phyloP scores from a whole-genome alignment of 1,140 invertebrate genomes.

The Drosophila sproati region DNA sequence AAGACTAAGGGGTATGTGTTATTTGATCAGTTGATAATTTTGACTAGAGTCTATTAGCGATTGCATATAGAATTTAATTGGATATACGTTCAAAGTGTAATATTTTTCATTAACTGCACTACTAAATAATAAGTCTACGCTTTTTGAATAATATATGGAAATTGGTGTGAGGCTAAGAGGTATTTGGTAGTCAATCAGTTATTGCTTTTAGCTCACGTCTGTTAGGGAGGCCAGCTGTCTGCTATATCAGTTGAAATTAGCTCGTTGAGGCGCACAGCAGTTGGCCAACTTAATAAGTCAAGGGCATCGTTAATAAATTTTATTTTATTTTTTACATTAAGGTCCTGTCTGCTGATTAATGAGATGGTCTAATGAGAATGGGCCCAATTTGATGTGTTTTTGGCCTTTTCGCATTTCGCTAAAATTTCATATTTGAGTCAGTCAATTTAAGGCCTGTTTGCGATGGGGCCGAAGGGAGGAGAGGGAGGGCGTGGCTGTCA shows the following conservation, averaged over 20 bases:
- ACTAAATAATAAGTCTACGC: too few species aligned
- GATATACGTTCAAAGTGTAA: too few species aligned
- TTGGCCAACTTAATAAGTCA: slow-evolving; percentile 56
- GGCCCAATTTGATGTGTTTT: slow-evolving; percentile 29
- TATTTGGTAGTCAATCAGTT: too few species aligned
- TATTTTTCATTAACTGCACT: too few species aligned
- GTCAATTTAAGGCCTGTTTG: slow-evolving; percentile 26
- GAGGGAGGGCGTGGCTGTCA: slow-evolving; percentile 43
- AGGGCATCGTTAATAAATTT: slow-evolving; percentile 42
- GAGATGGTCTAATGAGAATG: slow-evolving; percentile 43
- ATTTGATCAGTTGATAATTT: too few species aligned
- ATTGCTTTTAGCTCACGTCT: too few species aligned
- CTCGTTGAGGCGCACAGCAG: slow-evolving; percentile 24
- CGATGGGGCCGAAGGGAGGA: neutral
- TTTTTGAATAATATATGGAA: too few species aligned
- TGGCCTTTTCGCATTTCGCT: slow-evolving; percentile 36
- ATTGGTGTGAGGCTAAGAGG: too few species aligned
- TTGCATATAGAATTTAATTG: too few species aligned
- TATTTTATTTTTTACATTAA: slow-evolving; percentile 21
- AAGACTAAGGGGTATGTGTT: too few species aligned
- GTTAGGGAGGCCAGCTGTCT: slow-evolving; percentile 9
- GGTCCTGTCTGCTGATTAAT: slow-evolving; percentile 43
- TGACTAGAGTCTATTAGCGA: too few species aligned
- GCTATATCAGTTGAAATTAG: slow-evolving; percentile 42
- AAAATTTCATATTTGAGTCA: slow-evolving; percentile 50